Base-by-base conservation (phyloP, 2,113 vertebrate species). In the Thinocorus orbignyianus region DNA sequence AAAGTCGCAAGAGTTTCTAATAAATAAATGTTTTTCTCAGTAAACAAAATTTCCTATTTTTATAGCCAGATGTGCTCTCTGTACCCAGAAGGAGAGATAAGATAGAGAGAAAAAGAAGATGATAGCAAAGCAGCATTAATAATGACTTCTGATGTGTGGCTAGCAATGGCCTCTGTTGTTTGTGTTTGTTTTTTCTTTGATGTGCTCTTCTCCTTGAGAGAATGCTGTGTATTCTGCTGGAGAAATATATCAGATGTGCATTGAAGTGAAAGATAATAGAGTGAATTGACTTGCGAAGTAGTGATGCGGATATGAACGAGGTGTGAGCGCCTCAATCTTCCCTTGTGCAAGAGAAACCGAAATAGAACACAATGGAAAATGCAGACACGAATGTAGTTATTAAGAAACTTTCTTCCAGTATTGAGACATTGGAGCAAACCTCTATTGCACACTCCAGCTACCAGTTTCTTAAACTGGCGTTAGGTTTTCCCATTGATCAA, bases 221-320 rank as follows among this genome's bases (percentile, higher is more conserved):
- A 23, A 48, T 90, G 61, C 35, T 92, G 25, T 81, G 33, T 69
- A 73, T 96, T 94, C 84, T 92, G 17, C 48, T 74, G 71, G 80
- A 69, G 70, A 79, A 95, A 96, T 80, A 57, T 10, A 86, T 73
- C 28, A 95, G 41, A 51, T 62, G 81, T 91, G 52, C 81, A 92
- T 6, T 91, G 83, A 95, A 86, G 78, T 97, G 94, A 92, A 95
- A 97, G 93, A 93, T 88, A 97, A 92, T 74, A 80, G 25, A 76
- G 33, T 74, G 30, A 95, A 96, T 86, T 96, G 62, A 70, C 86
- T 96, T 87, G 70, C 2, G 46, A 93, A 91, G 72, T 65, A 81
- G 49, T 74, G 76, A 89, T 87, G 60, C 0, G 2, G 83, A 44
- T 70, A 92, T 90, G 71, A 96, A 93, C 61, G 69, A 72, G 30